These are phyloP conservation scores for Planiliza haematocheilus DNA, from an alignment of 2,113 vertebrate species.

Conservation along the genomic window DNA sequence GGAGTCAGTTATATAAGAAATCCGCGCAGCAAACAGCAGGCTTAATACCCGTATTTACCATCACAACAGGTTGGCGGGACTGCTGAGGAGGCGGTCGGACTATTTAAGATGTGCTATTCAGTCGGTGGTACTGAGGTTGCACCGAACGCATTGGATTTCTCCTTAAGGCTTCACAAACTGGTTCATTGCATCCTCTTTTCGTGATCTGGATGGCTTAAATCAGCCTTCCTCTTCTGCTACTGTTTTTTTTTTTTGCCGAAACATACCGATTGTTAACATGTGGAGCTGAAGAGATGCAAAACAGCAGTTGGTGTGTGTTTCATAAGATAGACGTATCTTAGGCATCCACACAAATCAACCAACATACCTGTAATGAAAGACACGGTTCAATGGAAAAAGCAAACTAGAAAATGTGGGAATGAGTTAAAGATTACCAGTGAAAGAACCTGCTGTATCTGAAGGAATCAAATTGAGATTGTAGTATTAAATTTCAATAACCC, in stretches of 20 bases:
- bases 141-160: slow-evolving; percentile 26
- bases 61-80: slow-evolving; percentile 58
- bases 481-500: too few relatives aligned
- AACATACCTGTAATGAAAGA: too few relatives aligned
- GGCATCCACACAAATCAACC: too few relatives aligned
- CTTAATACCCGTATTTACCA: slow-evolving; percentile 58
- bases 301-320: too few relatives aligned
- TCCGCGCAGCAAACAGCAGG: slow-evolving; percentile 36
- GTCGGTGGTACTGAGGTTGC: slow-evolving; percentile 18
- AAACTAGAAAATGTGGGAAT: too few relatives aligned
- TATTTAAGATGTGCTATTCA: slow-evolving; percentile 36
- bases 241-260: not conserved
- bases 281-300: too few relatives aligned
- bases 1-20: slow-evolving; percentile 63
- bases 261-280: too few relatives aligned
- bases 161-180: not conserved
- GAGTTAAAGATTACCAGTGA: too few relatives aligned
- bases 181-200: not conserved
- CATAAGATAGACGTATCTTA: too few relatives aligned
- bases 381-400: too few relatives aligned
- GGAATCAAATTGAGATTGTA: too few relatives aligned
- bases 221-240: not conserved
- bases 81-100: slow-evolving; percentile 42
- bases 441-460: too few relatives aligned
- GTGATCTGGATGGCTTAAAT: not conserved